Percentiles rank a stretch among this genome's conserved stretches.
These are phyloP conservation scores for Heteromurus nitidus DNA, from an alignment of 2,888 invertebrate species.

Conservation along the genomic window DNA sequence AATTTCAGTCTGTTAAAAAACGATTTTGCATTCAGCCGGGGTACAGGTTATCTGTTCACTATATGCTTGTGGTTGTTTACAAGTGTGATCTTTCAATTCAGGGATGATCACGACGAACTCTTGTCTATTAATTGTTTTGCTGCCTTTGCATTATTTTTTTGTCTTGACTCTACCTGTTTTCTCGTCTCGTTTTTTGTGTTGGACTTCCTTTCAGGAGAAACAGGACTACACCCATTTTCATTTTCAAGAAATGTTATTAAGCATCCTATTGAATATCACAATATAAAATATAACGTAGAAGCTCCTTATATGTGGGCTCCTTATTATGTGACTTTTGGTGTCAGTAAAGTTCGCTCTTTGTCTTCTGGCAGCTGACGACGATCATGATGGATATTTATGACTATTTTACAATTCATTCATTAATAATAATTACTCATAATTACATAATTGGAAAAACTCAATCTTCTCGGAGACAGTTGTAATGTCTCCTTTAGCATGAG, in stretches of 20 bases:
- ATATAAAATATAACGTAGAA: not conserved
- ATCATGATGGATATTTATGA: constrained; percentile 25
- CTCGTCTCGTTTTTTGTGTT: constrained; percentile 6
- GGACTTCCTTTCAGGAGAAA: constrained; percentile 42
- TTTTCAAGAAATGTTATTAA: constrained; percentile 19
- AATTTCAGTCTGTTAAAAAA: not conserved
- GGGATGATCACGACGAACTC: constrained; percentile 33
- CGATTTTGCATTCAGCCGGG: not conserved
- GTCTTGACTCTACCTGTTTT: not conserved
- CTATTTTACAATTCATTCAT: constrained; percentile 41
- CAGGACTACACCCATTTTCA: constrained; percentile 40
- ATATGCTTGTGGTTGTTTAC: constrained; percentile 30
- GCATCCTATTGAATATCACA: too few species aligned
- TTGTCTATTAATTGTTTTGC: constrained; percentile 43
- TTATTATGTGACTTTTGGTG: not conserved
- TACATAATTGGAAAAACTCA: constrained; percentile 56
- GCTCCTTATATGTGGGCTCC: not conserved
- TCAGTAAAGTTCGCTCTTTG: not conserved
- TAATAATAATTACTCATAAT: constrained; percentile 54
- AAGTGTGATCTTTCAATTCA: constrained; percentile 49
- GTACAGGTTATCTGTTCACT: not conserved
- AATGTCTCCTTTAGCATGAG: constrained; percentile 40
- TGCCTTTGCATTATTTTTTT: constrained; percentile 21
- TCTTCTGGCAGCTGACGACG: constrained; percentile 26
- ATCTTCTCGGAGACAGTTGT: constrained; percentile 37